Evolutionary conservation across 2,888 invertebrate species (phyloP).

Genomic region (Eupithecia subfuscata): DNA sequence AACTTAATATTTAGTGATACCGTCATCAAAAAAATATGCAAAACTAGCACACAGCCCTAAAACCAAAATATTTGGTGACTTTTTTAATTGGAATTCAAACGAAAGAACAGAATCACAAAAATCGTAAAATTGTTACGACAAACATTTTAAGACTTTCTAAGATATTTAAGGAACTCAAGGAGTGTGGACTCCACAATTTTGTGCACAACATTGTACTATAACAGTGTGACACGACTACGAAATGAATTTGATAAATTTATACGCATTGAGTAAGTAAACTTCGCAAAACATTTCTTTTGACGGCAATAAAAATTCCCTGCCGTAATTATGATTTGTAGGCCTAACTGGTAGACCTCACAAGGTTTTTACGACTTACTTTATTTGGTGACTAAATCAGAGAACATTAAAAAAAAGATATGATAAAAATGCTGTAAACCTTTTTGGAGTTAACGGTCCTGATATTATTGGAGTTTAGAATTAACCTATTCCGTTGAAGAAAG

Average conservation of each 20-base stretch:
- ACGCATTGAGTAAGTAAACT: constrained; percentile 48
- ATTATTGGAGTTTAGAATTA: background rate
- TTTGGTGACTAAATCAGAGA: constrained; percentile 29
- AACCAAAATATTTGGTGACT: background rate
- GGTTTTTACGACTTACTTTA: constrained; percentile 25
- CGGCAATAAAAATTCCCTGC: constrained; percentile 40
- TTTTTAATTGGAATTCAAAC: constrained; percentile 34
- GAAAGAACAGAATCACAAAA: constrained; percentile 23
- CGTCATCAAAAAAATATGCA: no score
- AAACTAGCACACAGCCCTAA: background rate
- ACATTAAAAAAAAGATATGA: constrained; percentile 31
- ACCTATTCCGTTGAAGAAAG: background rate
- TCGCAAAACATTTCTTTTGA: constrained; percentile 49
- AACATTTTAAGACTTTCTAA: constrained; percentile 48
- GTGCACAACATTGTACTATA: constrained; percentile 59
- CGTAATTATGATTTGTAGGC: constrained; percentile 43
- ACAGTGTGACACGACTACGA: constrained; percentile 55
- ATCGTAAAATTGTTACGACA: constrained; percentile 12
- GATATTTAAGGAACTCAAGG: constrained; percentile 48
- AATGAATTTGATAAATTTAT: constrained; percentile 56
- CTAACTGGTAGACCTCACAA: constrained; percentile 37
- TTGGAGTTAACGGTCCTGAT: background rate
- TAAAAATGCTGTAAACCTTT: constrained; percentile 28
- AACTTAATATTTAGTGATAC: no score
- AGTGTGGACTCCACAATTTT: constrained; percentile 49